A percentile compares a stretch with the other conserved stretches of the same genome.
These are phyloP conservation scores for Eupsilia transversa DNA, from an alignment of 2,888 invertebrate species.

Conservation along the genomic window DNA sequence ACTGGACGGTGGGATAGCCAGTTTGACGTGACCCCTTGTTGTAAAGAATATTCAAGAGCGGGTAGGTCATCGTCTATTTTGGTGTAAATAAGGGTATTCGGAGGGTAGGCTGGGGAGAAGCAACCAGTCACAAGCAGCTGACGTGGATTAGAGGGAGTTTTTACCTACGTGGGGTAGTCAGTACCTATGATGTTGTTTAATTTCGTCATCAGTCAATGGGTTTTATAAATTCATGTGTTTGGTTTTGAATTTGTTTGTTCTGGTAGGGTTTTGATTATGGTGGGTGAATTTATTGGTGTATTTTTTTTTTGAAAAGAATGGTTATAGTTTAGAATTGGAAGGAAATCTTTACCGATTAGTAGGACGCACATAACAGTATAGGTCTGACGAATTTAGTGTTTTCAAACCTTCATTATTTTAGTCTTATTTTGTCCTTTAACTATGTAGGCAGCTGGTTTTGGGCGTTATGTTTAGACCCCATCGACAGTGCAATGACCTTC, in stretches of 20 bases:
- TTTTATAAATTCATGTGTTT: slow-evolving; percentile 63
- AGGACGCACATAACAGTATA: too few species aligned
- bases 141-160: slow-evolving; percentile 89
- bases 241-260: slow-evolving; percentile 43
- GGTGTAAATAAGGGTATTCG: slow-evolving; percentile 82
- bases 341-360: not conserved
- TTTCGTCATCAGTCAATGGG: slow-evolving; percentile 61
- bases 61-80: slow-evolving; percentile 73
- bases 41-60: slow-evolving; percentile 64
- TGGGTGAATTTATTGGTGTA: slow-evolving; percentile 17
- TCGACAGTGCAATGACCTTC: not conserved
- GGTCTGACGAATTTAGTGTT: not conserved
- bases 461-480: not conserved
- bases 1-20: slow-evolving; percentile 62
- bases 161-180: slow-evolving; percentile 85
- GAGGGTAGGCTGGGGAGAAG: slow-evolving; percentile 73
- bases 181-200: slow-evolving; percentile 72
- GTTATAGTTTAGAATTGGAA: not conserved
- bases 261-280: slow-evolving; percentile 31
- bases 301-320: not conserved
- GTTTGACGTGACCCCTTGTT: slow-evolving; percentile 72
- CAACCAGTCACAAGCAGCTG: slow-evolving; percentile 89
- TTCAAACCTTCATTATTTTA: not conserved
- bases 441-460: not conserved
- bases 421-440: not conserved